Percentiles rank a stretch among this genome's conserved stretches.
Conservation (phyloP, 2,113 vertebrate genomes). For the Mesoclemmys tuberculata region DNA sequence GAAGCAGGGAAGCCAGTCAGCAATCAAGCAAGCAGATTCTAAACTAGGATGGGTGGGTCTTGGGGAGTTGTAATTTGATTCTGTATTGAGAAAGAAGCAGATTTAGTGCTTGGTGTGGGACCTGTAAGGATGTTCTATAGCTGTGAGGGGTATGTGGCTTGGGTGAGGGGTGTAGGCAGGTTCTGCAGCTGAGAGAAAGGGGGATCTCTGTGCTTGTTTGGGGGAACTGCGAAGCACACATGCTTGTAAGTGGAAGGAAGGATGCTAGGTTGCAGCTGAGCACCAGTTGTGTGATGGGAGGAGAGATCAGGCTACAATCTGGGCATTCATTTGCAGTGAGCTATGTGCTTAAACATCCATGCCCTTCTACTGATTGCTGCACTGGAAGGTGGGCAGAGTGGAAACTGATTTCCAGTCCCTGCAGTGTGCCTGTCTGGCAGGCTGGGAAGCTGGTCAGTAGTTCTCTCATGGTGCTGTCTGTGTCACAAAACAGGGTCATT, state of each 20-base stretch:
- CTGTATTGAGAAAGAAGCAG: not conserved
- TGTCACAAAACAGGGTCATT: not conserved
- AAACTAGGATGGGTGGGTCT: not conserved
- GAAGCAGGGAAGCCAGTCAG: not conserved
- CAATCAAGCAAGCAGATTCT: not conserved
- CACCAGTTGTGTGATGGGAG: not conserved
- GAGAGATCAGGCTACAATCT: not conserved
- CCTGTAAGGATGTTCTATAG: not conserved
- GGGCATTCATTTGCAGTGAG: not conserved
- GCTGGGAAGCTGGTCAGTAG: not conserved
- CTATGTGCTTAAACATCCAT: not conserved
- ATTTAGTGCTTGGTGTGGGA: not conserved
- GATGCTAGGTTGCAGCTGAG: not conserved
- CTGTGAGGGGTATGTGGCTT: not conserved
- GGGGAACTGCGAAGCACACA: not conserved
- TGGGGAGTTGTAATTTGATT: not conserved
- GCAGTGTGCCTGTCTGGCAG: not conserved
- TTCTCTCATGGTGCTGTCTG: not conserved
- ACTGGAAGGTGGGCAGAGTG: not conserved
- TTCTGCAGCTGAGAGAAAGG: not conserved
- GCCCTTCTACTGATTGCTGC: not conserved
- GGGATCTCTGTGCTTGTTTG: not conserved
- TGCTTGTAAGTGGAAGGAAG: not conserved
- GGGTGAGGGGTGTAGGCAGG: not conserved
- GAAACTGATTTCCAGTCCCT: not conserved